These are phyloP conservation scores for Oryzias woworae DNA, from an alignment of 2,113 vertebrate species.

Conservation along the genomic window DNA sequence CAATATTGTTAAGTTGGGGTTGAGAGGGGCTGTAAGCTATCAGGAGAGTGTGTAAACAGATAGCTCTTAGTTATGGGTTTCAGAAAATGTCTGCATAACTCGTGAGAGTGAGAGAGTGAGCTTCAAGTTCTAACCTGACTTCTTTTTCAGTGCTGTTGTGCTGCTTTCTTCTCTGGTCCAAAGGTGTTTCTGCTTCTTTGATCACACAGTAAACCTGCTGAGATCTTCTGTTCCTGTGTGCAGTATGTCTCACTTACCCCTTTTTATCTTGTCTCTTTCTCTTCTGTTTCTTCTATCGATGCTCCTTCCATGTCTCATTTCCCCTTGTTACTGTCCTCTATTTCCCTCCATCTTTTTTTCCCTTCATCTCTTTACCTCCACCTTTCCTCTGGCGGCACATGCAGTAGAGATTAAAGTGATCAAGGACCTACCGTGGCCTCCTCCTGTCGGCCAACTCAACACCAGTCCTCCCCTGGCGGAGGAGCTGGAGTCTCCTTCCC, in stretches of 20 bases:
- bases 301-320: slow-evolving; percentile 31
- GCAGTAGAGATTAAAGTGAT: slow-evolving; percentile 99
- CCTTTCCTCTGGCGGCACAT: slow-evolving; percentile 60
- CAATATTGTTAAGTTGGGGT: too few relatives aligned
- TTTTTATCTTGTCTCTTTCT: slow-evolving; percentile 27
- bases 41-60: too few relatives aligned
- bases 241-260: slow-evolving; percentile 34
- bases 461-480: slow-evolving; percentile 81
- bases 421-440: slow-evolving; percentile 98
- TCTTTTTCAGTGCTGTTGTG: slow-evolving; percentile 47
- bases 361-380: slow-evolving; percentile 28
- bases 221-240: slow-evolving; percentile 16
- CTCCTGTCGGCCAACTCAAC: slow-evolving; percentile 95
- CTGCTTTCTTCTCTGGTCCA: slow-evolving; percentile 31
- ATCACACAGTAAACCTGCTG: slow-evolving; percentile 17
- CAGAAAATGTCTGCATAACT: not conserved
- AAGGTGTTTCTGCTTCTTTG: slow-evolving; percentile 35
- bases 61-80: not conserved
- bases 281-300: slow-evolving; percentile 32
- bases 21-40: too few relatives aligned
- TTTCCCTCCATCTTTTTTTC: slow-evolving; percentile 32
- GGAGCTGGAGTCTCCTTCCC: slow-evolving; percentile 75
- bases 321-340: slow-evolving; percentile 37
- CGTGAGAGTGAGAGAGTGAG: not conserved
- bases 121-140: slow-evolving; percentile 40